Percentiles rank a stretch among this genome's conserved stretches.
Evolutionary conservation across 2,113 vertebrate genomes (phyloP).

Genomic region (Melanocharis versteri): DNA sequence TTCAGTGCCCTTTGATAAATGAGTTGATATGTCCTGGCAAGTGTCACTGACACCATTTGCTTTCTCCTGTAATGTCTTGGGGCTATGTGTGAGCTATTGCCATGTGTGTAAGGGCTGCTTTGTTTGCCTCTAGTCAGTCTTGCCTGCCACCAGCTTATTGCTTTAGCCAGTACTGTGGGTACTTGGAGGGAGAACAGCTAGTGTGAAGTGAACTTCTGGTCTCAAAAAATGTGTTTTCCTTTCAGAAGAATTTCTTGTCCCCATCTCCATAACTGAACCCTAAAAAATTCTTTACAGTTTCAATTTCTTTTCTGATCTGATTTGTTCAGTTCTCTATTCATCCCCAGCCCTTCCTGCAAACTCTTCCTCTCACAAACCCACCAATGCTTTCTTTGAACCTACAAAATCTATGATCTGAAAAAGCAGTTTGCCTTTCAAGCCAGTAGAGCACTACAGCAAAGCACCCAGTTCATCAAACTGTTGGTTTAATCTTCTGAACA

Average conservation of each 20-base stretch:
- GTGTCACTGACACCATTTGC: not conserved
- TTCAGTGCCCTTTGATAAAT: not conserved
- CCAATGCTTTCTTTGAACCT: not conserved
- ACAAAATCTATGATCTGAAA: not conserved
- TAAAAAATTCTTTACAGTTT: not conserved
- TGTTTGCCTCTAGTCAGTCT: not conserved
- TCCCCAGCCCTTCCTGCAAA: not conserved
- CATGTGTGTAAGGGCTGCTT: not conserved
- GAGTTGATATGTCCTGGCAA: not conserved
- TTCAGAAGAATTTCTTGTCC: not conserved
- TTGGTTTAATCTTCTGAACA: constrained; percentile 13
- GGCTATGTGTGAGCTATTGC: not conserved
- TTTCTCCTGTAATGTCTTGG: not conserved
- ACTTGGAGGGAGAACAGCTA: not conserved
- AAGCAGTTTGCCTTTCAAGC: not conserved
- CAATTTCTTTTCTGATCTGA: not conserved
- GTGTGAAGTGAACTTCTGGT: not conserved
- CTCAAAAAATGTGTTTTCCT: not conserved
- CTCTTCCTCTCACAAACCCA: not conserved
- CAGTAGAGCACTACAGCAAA: not conserved
- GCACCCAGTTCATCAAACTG: not conserved
- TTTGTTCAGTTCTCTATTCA: not conserved
- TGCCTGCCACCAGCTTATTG: not conserved
- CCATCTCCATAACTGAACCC: not conserved
- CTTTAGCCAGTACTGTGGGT: not conserved